These are phyloP conservation scores for Hippopotamus amphibius DNA, from an alignment of 2,113 vertebrate species.

Conservation along the genomic window DNA sequence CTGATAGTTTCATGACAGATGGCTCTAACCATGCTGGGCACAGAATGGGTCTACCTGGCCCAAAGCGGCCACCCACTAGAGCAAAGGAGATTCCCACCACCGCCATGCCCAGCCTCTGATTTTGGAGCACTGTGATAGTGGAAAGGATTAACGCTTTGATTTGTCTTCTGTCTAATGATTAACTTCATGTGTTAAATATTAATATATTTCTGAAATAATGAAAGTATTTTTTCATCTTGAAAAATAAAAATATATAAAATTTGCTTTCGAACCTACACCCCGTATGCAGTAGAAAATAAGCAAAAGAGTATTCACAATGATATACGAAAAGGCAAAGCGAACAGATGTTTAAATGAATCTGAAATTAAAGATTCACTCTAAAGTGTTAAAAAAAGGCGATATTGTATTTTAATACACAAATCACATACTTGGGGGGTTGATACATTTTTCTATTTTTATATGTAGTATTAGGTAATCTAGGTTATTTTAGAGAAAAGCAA, in stretches of 20 bases:
- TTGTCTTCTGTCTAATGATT: conserved; percentile 8
- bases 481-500: conserved; percentile 65
- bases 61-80: conserved; percentile 50
- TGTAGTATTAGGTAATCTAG: conserved; percentile 22
- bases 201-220: conserved; percentile 57
- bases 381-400: conserved; percentile 9
- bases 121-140: conserved; percentile 27
- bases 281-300: conserved; percentile 46
- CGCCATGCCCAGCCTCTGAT: not conserved
- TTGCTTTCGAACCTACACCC: conserved; percentile 4
- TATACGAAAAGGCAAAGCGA: not conserved
- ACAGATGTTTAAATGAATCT: conserved; percentile 54
- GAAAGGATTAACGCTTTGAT: conserved; percentile 66
- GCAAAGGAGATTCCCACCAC: conserved; percentile 19
- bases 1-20: conserved; percentile 68
- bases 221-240: conserved; percentile 41
- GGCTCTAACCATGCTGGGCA: conserved; percentile 73
- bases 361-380: conserved; percentile 31
- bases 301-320: not conserved
- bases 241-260: conserved; percentile 42
- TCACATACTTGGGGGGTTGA: not conserved
- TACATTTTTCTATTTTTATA: conserved; percentile 51
- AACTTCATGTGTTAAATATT: conserved; percentile 67
- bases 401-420: conserved; percentile 32
- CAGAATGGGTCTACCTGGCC: conserved; percentile 72